A percentile compares a stretch with the other conserved stretches of the same genome.
Evolutionary conservation across 2,888 invertebrate species (phyloP).

Genomic region (Orthonychiurus folsomi): DNA sequence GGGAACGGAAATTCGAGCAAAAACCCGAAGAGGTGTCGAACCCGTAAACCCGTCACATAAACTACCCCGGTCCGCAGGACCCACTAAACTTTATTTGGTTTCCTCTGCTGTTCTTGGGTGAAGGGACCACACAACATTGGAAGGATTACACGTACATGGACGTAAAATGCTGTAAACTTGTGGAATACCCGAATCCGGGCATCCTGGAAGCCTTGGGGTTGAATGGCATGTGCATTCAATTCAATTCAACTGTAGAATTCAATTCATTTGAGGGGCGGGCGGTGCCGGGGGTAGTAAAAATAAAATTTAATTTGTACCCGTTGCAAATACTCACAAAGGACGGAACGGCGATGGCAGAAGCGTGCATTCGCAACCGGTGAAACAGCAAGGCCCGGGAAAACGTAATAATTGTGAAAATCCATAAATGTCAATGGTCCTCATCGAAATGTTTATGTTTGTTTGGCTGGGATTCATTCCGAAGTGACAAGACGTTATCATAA

Average conservation of each 20-base stretch:
- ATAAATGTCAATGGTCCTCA: conserved; percentile 28
- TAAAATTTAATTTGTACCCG: conserved; percentile 19
- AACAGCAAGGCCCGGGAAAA: conserved; percentile 1
- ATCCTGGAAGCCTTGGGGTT: too few relatives aligned
- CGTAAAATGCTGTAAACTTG: not conserved
- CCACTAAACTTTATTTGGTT: conserved; percentile 16
- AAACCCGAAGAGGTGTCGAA: conserved; percentile 14
- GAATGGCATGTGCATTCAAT: too few relatives aligned
- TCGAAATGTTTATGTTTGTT: conserved; percentile 22
- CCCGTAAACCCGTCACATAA: conserved; percentile 19
- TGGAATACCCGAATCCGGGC: not conserved
- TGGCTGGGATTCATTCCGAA: conserved; percentile 15
- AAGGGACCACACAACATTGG: conserved; percentile 9
- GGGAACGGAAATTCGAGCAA: conserved; percentile 7
- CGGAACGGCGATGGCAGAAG: too few relatives aligned
- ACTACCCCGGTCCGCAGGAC: conserved; percentile 14
- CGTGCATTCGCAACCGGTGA: too few relatives aligned
- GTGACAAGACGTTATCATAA: not conserved
- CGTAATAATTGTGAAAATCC: conserved; percentile 25
- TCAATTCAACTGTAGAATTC: not conserved
- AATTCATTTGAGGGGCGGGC: conserved; percentile 10
- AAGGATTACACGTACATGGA: not conserved
- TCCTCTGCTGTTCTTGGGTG: conserved; percentile 1
- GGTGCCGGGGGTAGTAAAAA: conserved; percentile 14
- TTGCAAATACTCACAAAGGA: conserved; percentile 5